Evolutionary conservation across 2,113 vertebrate genomes (phyloP).

Genomic region (Eurystomus gularis): DNA sequence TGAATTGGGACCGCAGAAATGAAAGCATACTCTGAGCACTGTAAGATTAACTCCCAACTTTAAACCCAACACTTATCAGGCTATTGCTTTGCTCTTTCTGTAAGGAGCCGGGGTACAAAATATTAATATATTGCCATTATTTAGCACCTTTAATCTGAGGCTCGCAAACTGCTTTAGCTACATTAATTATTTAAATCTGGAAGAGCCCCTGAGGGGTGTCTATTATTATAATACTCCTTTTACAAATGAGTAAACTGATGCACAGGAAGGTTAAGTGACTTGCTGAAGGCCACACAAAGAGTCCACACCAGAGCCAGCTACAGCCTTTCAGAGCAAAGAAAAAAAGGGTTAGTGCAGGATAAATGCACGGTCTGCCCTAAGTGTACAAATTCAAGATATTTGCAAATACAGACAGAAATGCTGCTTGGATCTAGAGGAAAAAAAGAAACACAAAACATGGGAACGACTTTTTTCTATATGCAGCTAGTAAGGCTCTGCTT

Average conservation of each 20-base stretch:
- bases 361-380: background rate
- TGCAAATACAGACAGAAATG: background rate
- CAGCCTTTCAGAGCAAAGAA: background rate
- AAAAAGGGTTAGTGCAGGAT: background rate
- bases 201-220: conserved; percentile 5
- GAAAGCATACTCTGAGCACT: background rate
- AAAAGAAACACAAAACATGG: background rate
- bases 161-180: background rate
- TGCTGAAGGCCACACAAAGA: conserved; percentile 50
- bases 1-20: background rate
- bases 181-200: conserved; percentile 44
- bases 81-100: background rate
- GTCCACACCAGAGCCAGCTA: background rate
- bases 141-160: conserved; percentile 41
- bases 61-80: background rate
- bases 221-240: conserved; percentile 37
- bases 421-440: background rate
- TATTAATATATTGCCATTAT: background rate
- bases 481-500: background rate
- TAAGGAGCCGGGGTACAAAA: background rate
- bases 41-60: background rate
- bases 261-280: conserved; percentile 34
- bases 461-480: background rate
- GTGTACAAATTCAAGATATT: background rate
- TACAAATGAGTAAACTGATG: conserved; percentile 33